phyloP scores from a whole-genome alignment of 1,140 invertebrate species.

The Drosophila orena region DNA sequence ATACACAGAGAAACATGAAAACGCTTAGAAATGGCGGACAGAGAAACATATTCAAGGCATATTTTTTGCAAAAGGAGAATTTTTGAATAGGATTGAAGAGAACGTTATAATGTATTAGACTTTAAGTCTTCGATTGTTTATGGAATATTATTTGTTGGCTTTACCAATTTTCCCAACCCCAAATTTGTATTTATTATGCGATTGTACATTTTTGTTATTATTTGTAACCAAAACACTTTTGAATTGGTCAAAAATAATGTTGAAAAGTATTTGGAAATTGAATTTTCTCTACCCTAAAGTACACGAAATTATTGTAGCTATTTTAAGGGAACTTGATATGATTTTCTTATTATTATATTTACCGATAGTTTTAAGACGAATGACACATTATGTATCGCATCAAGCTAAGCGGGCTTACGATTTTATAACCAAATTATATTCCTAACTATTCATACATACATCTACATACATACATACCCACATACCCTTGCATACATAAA shows the following conservation, averaged over 20 bases:
- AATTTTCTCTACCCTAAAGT: conserved; percentile 66
- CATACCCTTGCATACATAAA: conserved; percentile 19
- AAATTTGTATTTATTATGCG: conserved; percentile 45
- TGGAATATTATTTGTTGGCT: conserved; percentile 50
- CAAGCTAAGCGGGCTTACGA: conserved; percentile 77
- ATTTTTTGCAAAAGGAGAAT: conserved; percentile 8
- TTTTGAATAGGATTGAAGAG: conserved; percentile 2
- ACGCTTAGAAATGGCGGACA: conserved; percentile 32
- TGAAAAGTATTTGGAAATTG: conserved; percentile 78
- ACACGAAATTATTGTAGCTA: conserved; percentile 38
- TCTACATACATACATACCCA: conserved; percentile 26
- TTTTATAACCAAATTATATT: conserved; percentile 76
- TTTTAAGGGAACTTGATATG: conserved; percentile 37
- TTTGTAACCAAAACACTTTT: conserved; percentile 55
- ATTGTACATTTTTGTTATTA: conserved; percentile 67
- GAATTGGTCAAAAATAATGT: conserved; percentile 68
- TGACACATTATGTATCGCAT: conserved; percentile 54
- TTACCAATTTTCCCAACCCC: conserved; percentile 23
- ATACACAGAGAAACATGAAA: conserved; percentile 19
- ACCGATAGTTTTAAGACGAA: conserved; percentile 35
- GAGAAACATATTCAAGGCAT: conserved; percentile 22
- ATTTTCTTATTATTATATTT: conserved; percentile 55
- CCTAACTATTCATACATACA: conserved; percentile 54
- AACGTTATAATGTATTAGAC: conserved; percentile 73
- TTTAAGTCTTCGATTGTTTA: conserved; percentile 76